phyloP scores from a whole-genome alignment of 2,888 invertebrate species.

The Tribolium freemani region DNA sequence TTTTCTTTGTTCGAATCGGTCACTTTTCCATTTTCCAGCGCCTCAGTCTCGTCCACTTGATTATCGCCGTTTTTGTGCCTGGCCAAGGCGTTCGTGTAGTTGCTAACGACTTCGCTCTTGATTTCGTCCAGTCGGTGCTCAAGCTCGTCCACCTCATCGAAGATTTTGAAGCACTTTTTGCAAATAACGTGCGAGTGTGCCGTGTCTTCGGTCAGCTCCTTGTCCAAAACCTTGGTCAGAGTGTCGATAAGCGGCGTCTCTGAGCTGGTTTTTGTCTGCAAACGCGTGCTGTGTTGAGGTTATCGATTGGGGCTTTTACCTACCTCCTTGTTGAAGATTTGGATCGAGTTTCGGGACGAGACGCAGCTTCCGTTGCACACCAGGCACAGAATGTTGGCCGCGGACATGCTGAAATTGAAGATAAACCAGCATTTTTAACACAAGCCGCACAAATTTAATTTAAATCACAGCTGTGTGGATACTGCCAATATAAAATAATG shows the following conservation, averaged over 20 bases:
- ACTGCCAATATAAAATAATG: conserved; percentile 45
- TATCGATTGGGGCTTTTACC: conserved; percentile 14
- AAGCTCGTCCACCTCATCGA: conserved; percentile 75
- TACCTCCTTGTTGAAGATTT: conserved; percentile 70
- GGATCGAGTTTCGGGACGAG: conserved; percentile 70
- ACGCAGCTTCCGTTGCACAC: conserved; percentile 74
- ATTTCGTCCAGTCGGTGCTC: conserved; percentile 70
- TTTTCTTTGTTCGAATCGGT: conserved; percentile 52
- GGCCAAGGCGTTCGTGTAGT: conserved; percentile 63
- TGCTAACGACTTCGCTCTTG: conserved; percentile 70
- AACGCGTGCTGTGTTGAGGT: conserved; percentile 4
- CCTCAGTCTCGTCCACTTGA: conserved; percentile 25
- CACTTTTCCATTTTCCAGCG: conserved; percentile 7
- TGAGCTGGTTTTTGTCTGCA: conserved; percentile 58
- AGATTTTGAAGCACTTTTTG: conserved; percentile 77
- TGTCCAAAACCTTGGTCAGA: conserved; percentile 69
- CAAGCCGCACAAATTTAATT: conserved; percentile 1
- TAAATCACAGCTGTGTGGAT: conserved; percentile 24
- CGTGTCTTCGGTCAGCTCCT: conserved; percentile 69
- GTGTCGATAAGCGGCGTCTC: conserved; percentile 61
- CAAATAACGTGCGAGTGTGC: conserved; percentile 75
- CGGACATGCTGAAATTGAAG: conserved; percentile 61
- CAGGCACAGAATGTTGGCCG: conserved; percentile 69
- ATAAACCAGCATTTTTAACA: not conserved
- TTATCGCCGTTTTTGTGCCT: conserved; percentile 57